Evolutionary conservation across 2,888 invertebrate species (phyloP), one percentile per base, ranked within the genome.

Genomic region (Ichneumoninae sp.): DNA sequence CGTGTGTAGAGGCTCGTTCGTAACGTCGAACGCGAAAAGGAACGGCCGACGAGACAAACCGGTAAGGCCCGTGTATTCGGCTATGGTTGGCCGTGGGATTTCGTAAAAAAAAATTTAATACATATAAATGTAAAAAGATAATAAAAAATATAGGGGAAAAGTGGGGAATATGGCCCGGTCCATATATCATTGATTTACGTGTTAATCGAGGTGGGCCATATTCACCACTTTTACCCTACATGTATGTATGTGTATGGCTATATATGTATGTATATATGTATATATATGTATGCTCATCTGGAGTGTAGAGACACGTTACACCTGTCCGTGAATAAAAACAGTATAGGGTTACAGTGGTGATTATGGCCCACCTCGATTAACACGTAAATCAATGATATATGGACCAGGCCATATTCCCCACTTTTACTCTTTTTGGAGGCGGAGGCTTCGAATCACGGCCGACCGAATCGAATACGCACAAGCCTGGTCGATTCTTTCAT

Each of bases 41-140:
- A 71, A 71, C 71, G 57, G 26, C 22, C 33, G 26, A 7, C 33
- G 40, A 22, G 10, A 16, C 44, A 57, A 71, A 36, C 22, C 54
- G 71, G 71, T 71, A 22, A 26, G 6, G 33, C 13, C 68, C 22
- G 22, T 10, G 68, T 57, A 44, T 71, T 71, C 40, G 54, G 71
- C 13, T 3, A 57, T 1, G 22, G n/a, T 16, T 33, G 52, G 22
- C 3, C 30, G 16, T 3, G 0, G 54, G 22, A 71, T 71, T 71
- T 71, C 54, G 36, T 36, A 57, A 57, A 54, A 54, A 26, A 26
- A 16, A 2, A 50, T 30, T 30, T 5, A 30, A 30, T 40, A 40
- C 40, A 40, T 8, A 3, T 40, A 3, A 40, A 40, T 10, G 1
- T 10, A 40, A 40, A 40, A 8, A 40, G 3, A 10, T 10, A 10